phyloP scores from a whole-genome alignment of 2,888 invertebrate species.

The Drosophila falleni region DNA sequence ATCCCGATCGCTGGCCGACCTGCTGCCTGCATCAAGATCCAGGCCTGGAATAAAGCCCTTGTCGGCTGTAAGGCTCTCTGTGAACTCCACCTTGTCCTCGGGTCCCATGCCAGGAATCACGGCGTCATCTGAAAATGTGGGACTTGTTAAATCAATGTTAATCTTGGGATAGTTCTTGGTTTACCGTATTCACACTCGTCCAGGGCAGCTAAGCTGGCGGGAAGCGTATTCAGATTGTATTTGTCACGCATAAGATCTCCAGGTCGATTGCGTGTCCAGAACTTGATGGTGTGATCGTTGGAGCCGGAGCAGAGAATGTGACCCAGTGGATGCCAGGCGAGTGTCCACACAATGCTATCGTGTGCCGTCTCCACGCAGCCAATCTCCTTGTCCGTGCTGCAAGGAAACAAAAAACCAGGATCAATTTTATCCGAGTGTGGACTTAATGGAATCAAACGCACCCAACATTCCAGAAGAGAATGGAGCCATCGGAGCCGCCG shows the following conservation, averaged over 20 bases:
- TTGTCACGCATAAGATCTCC: constrained; percentile 99
- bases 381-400: constrained; percentile 97
- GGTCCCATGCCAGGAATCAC: constrained; percentile 99
- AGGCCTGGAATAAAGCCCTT: constrained; percentile 92
- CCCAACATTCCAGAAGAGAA: constrained; percentile 99
- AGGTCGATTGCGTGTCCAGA: constrained; percentile 99
- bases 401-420: neutral
- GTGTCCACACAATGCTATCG: constrained; percentile 99
- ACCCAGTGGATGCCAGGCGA: constrained; percentile 99
- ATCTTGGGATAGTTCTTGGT: neutral
- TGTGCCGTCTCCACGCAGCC: constrained; percentile 99
- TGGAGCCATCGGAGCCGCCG: constrained; percentile 99
- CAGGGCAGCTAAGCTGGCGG: constrained; percentile 91
- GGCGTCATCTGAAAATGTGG: constrained; percentile 87
- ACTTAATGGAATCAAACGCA: constrained; percentile 83
- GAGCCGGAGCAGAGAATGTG: constrained; percentile 99
- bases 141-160: neutral
- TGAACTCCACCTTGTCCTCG: constrained; percentile 95
- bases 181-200: constrained; percentile 90
- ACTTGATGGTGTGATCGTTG: constrained; percentile 99
- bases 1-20: constrained; percentile 87
- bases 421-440: neutral
- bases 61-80: constrained; percentile 88
- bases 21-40: constrained; percentile 90
- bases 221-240: constrained; percentile 97